phyloP scores from a whole-genome alignment of 2,113 vertebrate genomes.

The Lophochroa leadbeateri region DNA sequence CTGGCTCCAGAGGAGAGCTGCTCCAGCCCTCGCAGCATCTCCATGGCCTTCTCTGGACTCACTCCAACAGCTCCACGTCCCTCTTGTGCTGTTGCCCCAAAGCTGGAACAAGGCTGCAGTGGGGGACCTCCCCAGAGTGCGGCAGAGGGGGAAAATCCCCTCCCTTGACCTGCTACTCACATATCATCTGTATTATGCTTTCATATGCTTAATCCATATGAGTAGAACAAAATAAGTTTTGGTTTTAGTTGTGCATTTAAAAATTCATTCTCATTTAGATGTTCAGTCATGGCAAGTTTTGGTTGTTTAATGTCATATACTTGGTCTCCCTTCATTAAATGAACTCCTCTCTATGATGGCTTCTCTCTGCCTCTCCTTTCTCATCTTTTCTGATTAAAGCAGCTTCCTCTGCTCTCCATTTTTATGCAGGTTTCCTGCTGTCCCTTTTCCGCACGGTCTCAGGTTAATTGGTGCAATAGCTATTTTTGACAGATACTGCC shows the following conservation, averaged over 20 bases:
- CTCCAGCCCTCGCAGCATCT: neutral
- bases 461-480: neutral
- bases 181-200: neutral
- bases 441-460: neutral
- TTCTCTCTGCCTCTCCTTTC: neutral
- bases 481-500: neutral
- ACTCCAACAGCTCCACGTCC: rapidly evolving
- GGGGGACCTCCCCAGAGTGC: rapidly evolving
- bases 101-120: neutral
- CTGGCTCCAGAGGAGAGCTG: neutral
- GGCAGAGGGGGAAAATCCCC: neutral
- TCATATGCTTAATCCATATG: neutral
- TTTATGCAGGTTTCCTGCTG: neutral
- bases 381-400: neutral
- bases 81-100: neutral
- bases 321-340: neutral
- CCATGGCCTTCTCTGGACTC: neutral
- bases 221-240: neutral
- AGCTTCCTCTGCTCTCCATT: neutral
- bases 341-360: neutral
- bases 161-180: neutral
- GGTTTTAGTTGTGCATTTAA: neutral
- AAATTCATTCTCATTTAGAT: neutral
- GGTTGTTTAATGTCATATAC: neutral
- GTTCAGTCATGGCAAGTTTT: neutral